These are phyloP conservation scores for Anoplolepis gracilipes DNA, from an alignment of 1,140 invertebrate genomes.

Conservation along the genomic window DNA sequence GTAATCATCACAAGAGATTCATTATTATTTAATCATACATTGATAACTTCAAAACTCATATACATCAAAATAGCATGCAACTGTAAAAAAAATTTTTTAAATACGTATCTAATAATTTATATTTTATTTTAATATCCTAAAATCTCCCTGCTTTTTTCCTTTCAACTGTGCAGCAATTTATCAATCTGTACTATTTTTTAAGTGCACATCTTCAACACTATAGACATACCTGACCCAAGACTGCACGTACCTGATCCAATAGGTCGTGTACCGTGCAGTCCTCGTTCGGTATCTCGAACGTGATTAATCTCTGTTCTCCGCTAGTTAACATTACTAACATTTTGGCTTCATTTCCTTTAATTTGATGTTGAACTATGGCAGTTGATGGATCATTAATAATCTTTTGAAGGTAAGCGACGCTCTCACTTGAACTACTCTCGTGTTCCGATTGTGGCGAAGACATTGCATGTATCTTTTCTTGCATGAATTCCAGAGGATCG, in stretches of 20 bases:
- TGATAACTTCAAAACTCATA: not conserved
- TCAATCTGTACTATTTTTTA: not conserved
- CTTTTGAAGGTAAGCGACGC: conserved; percentile 79
- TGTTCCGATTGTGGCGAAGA: conserved; percentile 66
- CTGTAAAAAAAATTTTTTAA: not conserved
- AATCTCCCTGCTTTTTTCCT: too few species aligned
- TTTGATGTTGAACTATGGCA: conserved; percentile 82
- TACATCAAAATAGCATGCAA: not conserved
- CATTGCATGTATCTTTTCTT: conserved; percentile 57
- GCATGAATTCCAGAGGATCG: conserved; percentile 63
- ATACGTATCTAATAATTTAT: too few species aligned
- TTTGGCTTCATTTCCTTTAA: conserved; percentile 88
- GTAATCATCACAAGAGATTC: not conserved
- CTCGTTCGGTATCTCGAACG: conserved; percentile 92
- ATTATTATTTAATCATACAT: not conserved
- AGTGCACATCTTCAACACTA: conserved; percentile 16
- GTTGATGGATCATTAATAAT: conserved; percentile 80
- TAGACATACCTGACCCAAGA: conserved; percentile 34
- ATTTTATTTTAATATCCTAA: not conserved
- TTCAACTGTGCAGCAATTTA: not conserved
- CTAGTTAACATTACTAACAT: conserved; percentile 91
- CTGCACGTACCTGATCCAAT: conserved; percentile 88
- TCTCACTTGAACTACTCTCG: conserved; percentile 74
- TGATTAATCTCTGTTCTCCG: conserved; percentile 92
- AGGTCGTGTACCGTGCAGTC: conserved; percentile 93